A percentile compares a stretch with the other conserved stretches of the same genome.
These are phyloP conservation scores for Plectropomus leopardus DNA, from an alignment of 2,113 vertebrate genomes.

Conservation along the genomic window DNA sequence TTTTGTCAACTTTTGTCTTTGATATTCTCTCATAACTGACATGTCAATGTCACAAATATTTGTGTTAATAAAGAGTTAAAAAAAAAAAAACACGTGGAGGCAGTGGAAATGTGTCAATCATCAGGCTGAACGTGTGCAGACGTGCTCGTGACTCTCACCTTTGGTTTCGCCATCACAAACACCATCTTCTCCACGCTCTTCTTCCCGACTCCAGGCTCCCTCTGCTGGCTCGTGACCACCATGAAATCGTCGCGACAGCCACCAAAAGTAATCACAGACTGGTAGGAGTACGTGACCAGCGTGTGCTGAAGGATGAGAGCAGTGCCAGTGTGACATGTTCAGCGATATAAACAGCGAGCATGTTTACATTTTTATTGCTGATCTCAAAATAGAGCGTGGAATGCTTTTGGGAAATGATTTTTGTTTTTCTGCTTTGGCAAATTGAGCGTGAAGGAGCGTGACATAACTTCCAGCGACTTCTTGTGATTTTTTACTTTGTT, in stretches of 20 bases:
- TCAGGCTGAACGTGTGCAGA: neutral
- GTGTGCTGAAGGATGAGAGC: constrained; percentile 83
- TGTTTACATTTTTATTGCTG: constrained; percentile 17
- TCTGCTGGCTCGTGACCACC: constrained; percentile 89
- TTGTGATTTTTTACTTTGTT: constrained; percentile 49
- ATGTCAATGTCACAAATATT: no score
- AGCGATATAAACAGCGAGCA: constrained; percentile 3
- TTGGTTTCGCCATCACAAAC: constrained; percentile 89
- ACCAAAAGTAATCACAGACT: constrained; percentile 91
- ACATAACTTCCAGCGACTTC: constrained; percentile 48
- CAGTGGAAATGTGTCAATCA: neutral
- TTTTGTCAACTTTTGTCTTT: no score
- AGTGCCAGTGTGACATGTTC: constrained; percentile 21
- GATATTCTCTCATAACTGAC: no score
- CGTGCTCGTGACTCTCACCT: constrained; percentile 79
- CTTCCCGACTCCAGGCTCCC: constrained; percentile 86
- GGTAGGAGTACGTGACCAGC: constrained; percentile 86
- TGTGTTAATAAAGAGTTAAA: no score
- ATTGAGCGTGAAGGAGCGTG: constrained; percentile 51
- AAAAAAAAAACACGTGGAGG: no score
- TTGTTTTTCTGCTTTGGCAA: constrained; percentile 41
- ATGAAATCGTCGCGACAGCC: constrained; percentile 92
- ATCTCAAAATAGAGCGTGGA: constrained; percentile 18
- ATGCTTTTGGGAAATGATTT: constrained; percentile 32
- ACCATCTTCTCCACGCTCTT: constrained; percentile 89